Percentiles rank a stretch among this genome's conserved stretches.
These are phyloP conservation scores for Zosterops japonicus DNA, from an alignment of 2,113 vertebrate species.

Conservation along the genomic window DNA sequence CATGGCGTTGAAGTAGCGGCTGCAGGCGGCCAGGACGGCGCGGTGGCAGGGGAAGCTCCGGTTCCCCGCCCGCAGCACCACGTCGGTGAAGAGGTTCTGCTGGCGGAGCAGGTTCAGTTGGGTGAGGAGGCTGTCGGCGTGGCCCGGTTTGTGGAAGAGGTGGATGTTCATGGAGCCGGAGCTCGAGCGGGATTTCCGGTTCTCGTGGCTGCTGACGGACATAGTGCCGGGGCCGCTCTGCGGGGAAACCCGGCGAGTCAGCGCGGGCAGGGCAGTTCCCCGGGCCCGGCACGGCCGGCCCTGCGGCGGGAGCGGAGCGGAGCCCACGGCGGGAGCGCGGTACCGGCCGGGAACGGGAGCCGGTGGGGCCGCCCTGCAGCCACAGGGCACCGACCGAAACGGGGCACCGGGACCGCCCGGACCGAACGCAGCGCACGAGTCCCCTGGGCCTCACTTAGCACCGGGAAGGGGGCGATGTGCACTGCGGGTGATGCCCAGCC, in stretches of 20 bases:
- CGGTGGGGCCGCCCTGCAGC: not conserved
- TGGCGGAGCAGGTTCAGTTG: slow-evolving; percentile 81
- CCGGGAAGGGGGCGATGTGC: not conserved
- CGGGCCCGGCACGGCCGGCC: not conserved
- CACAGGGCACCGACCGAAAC: not conserved
- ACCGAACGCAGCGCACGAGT: not conserved
- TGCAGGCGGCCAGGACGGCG: slow-evolving; percentile 81
- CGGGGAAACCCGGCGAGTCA: not conserved
- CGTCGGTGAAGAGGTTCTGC: slow-evolving; percentile 81
- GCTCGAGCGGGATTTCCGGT: slow-evolving; percentile 83
- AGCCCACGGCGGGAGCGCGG: slow-evolving; percentile 30
- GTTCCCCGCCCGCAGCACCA: slow-evolving; percentile 79
- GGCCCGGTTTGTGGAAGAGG: slow-evolving; percentile 82
- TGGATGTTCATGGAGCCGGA: slow-evolving; percentile 85
- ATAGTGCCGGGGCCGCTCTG: slow-evolving; percentile 59
- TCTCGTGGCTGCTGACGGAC: slow-evolving; percentile 84
- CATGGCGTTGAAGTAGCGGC: slow-evolving; percentile 86
- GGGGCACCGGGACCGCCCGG: slow-evolving; percentile 71
- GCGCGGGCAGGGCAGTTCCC: not conserved
- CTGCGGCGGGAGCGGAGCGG: not conserved
- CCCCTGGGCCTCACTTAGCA: not conserved
- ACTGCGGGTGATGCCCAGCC: not conserved
- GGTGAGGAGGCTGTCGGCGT: slow-evolving; percentile 82
- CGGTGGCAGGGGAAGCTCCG: slow-evolving; percentile 80
- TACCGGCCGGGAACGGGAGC: slow-evolving; percentile 72